A percentile compares a stretch with the other conserved stretches of the same genome.
Conservation (phyloP, 1,140 invertebrate genomes). For the Acromyrmex echinatior region DNA sequence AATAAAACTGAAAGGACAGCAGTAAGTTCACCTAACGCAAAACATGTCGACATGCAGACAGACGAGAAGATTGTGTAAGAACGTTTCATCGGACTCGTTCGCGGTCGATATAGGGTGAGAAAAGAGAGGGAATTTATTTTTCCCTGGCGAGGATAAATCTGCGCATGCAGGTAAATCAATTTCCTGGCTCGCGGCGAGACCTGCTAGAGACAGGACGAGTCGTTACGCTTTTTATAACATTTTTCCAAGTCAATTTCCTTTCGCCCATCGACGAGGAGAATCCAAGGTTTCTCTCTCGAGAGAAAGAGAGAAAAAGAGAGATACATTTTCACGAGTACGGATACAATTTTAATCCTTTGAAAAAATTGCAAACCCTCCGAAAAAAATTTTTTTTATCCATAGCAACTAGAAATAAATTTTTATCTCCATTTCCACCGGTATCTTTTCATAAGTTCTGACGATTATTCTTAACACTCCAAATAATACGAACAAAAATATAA, state of each 20-base stretch:
- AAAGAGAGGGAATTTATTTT: conserved; percentile 69
- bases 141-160: conserved; percentile 69
- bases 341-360: conserved; percentile 48
- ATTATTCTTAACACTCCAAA: not conserved
- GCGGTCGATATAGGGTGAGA: conserved; percentile 51
- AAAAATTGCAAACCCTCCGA: not conserved
- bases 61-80: conserved; percentile 37
- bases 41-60: conserved; percentile 22
- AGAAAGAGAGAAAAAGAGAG: not conserved
- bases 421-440: not conserved
- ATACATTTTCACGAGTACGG: conserved; percentile 3
- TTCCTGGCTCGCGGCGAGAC: conserved; percentile 68
- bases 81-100: conserved; percentile 45
- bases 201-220: conserved; percentile 68
- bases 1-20: conserved; percentile 37
- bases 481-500: not conserved
- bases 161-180: conserved; percentile 75
- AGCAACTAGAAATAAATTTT: not conserved
- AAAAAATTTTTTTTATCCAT: not conserved
- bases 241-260: conserved; percentile 76
- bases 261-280: conserved; percentile 66
- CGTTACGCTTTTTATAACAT: conserved; percentile 71
- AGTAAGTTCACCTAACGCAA: conserved; percentile 7
- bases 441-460: not conserved
- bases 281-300: not conserved